Percentiles rank a stretch among this genome's conserved stretches.
Conservation (phyloP, 2,888 invertebrate species). For the Sinohyriopsis cumingii region DNA sequence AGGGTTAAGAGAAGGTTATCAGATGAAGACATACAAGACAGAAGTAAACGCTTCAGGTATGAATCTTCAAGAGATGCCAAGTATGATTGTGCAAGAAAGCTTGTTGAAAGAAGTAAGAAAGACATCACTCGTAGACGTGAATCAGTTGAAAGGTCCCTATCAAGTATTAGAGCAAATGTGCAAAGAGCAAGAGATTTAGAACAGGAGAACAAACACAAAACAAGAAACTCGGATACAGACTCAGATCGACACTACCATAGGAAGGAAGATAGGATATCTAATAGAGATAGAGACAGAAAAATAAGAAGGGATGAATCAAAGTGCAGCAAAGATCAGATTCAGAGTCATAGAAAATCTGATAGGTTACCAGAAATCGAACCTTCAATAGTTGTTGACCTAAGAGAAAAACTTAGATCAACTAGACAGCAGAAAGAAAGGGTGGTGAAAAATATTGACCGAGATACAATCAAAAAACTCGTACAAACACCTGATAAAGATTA, state of each 20-base stretch:
- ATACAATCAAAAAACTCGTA: no score
- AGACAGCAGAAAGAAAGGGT: no score
- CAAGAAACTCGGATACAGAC: background rate
- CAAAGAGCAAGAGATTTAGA: background rate
- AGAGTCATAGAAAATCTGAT: no score
- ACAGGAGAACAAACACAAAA: background rate
- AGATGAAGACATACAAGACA: background rate
- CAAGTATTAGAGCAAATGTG: background rate
- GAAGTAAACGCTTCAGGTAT: background rate
- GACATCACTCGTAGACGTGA: conserved; percentile 6
- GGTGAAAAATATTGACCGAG: no score
- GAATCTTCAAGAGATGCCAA: conserved; percentile 9
- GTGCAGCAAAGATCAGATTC: no score
- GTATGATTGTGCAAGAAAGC: conserved; percentile 15
- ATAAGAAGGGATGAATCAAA: conserved; percentile 1
- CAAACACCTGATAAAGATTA: no score
- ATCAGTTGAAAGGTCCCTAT: conserved; percentile 4
- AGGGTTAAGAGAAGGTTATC: no score
- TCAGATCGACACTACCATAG: background rate
- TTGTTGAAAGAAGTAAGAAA: conserved; percentile 17
- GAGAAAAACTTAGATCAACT: conserved; percentile 4
- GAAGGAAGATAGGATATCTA: background rate
- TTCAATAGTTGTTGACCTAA: background rate
- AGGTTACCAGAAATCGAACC: background rate
- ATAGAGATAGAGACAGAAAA: background rate